Conservation (phyloP, 53 echinoderm and acorn worm genomes). For the Holothuria leucospilota region DNA sequence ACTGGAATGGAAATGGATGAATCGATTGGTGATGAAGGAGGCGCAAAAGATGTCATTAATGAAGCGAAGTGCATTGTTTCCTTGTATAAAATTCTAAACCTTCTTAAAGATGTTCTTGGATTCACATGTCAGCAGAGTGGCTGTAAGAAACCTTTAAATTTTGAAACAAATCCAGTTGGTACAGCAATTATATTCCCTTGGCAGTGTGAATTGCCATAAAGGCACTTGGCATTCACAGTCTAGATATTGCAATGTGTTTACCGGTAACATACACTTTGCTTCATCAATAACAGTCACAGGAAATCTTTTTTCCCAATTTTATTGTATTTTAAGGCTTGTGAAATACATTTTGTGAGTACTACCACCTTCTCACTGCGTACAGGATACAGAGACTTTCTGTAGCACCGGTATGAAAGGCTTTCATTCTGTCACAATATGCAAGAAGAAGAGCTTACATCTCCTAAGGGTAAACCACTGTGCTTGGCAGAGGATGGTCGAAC, state of each 20-base stretch:
- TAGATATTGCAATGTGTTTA: constrained; percentile 21
- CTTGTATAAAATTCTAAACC: constrained; percentile 57
- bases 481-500: constrained; percentile 50
- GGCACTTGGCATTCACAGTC: constrained; percentile 28
- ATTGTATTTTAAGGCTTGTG: constrained; percentile 11
- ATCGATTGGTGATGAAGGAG: not conserved
- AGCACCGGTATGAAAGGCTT: not conserved
- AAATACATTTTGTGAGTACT: constrained; percentile 24
- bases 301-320: constrained; percentile 10
- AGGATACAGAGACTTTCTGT: constrained; percentile 24
- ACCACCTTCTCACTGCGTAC: constrained; percentile 29
- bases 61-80: constrained; percentile 4
- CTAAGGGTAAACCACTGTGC: not conserved
- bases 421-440: not conserved
- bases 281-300: constrained; percentile 17
- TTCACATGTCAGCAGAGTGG: no score
- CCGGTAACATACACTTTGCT: constrained; percentile 32
- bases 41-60: not conserved
- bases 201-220: constrained; percentile 18
- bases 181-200: constrained; percentile 30
- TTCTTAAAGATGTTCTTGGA: no score
- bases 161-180: not conserved
- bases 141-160: constrained; percentile 48
- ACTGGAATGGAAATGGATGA: not conserved
- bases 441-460: not conserved